Conservation (phyloP, 2,113 vertebrate species). For the Chloropsis hardwickii region DNA sequence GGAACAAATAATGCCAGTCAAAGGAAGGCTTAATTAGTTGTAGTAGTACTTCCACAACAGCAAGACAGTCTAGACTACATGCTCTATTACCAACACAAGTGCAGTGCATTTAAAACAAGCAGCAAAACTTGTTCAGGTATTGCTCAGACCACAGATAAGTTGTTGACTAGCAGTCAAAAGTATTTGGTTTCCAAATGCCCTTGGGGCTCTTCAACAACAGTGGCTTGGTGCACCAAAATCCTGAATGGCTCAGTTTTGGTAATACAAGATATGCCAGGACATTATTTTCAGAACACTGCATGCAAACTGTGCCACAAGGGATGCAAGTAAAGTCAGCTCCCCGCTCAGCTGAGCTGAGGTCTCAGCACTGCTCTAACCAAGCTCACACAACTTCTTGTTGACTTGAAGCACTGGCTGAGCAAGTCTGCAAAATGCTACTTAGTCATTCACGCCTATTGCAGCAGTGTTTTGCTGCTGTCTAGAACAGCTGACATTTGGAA, state of each 20-base stretch:
- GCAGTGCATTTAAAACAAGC: neutral
- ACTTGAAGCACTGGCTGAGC: slow-evolving; percentile 24
- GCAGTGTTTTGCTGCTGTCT: neutral
- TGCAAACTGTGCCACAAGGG: neutral
- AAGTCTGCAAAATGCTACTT: neutral
- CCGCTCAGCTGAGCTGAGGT: neutral
- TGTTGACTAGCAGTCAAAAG: neutral
- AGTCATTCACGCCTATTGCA: neutral
- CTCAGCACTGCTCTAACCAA: neutral
- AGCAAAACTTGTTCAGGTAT: neutral
- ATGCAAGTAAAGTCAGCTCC: neutral
- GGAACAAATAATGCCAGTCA: neutral
- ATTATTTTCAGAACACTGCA: neutral
- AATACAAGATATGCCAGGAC: neutral
- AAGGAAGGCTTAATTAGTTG: neutral
- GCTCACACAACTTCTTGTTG: neutral
- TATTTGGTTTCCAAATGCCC: neutral
- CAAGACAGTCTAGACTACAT: neutral
- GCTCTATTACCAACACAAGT: neutral
- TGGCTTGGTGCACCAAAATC: neutral
- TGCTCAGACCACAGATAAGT: neutral
- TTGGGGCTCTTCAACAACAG: neutral
- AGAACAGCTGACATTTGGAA: neutral
- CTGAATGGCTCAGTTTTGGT: neutral
- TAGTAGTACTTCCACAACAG: neutral